Percentiles rank a stretch among this genome's conserved stretches.
Conservation (phyloP, 2,113 vertebrate species). For the Haemorhous mexicanus region DNA sequence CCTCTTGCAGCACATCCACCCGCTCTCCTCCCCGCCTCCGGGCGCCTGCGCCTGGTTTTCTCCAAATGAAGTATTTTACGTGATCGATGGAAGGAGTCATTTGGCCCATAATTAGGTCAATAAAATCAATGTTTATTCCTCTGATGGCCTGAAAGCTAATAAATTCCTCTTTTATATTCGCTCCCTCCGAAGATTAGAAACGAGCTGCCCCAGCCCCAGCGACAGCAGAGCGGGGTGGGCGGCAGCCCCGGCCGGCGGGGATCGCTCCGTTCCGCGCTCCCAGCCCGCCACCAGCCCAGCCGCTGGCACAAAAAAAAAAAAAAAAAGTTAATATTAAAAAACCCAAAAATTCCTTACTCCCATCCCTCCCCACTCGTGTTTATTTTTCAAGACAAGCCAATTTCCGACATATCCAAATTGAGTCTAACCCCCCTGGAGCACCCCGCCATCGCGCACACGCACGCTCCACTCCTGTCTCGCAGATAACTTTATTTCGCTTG, state of each 20-base stretch:
- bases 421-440: background rate
- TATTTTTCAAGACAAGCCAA: background rate
- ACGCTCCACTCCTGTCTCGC: background rate
- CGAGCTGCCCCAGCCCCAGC: background rate
- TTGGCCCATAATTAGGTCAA: slow-evolving; percentile 71
- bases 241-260: background rate
- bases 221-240: background rate
- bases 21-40: slow-evolving; percentile 41
- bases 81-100: slow-evolving; percentile 70
- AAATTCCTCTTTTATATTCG: slow-evolving; percentile 61
- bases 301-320: background rate
- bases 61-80: slow-evolving; percentile 63
- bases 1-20: slow-evolving; percentile 34
- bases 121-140: slow-evolving; percentile 69
- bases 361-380: background rate
- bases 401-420: background rate
- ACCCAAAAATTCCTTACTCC: too few species aligned
- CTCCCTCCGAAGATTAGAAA: slow-evolving; percentile 49
- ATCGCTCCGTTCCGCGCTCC: background rate
- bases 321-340: background rate
- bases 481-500: slow-evolving; percentile 10
- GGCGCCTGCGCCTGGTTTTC: slow-evolving; percentile 50
- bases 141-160: slow-evolving; percentile 59
- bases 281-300: background rate
- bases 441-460: background rate